Conservation (phyloP, 2,888 invertebrate species). For the Drosophila pseudotalamancana region DNA sequence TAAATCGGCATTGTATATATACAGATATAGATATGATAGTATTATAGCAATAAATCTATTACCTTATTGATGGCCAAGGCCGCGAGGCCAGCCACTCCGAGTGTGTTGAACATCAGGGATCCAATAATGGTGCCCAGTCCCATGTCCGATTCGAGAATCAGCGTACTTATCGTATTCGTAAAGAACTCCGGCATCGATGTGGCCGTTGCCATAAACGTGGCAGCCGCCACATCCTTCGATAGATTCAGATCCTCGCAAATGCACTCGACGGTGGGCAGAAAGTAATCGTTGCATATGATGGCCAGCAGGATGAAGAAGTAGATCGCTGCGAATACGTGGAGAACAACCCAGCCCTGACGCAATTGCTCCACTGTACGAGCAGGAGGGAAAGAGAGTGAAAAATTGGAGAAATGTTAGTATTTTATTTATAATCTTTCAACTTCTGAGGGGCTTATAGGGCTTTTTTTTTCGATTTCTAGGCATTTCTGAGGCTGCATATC, state of each 20-base stretch:
- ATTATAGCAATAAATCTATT: conserved; percentile 62
- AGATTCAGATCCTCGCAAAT: conserved; percentile 92
- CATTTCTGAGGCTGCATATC: not conserved
- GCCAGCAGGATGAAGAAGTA: conserved; percentile 95
- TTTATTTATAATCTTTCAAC: too few species aligned
- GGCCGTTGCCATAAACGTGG: conserved; percentile 98
- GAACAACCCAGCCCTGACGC: conserved; percentile 90
- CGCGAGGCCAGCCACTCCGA: conserved; percentile 93
- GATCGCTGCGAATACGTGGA: conserved; percentile 90
- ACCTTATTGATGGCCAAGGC: conserved; percentile 90
- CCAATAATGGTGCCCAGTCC: conserved; percentile 95
- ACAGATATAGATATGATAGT: not conserved
- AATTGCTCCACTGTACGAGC: conserved; percentile 86
- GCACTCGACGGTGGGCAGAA: conserved; percentile 94
- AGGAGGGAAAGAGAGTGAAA: not conserved
- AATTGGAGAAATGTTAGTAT: too few species aligned
- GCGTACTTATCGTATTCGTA: conserved; percentile 95
- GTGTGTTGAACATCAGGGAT: conserved; percentile 93
- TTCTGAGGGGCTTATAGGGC: too few species aligned
- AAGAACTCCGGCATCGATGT: conserved; percentile 98
- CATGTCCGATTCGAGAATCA: conserved; percentile 92
- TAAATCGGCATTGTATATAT: conserved; percentile 10
- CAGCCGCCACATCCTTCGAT: conserved; percentile 96
- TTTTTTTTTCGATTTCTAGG: not conserved
- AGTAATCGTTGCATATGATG: conserved; percentile 95